phyloP scores from a whole-genome alignment of 1,140 invertebrate genomes.

The Calliphora vicina region DNA sequence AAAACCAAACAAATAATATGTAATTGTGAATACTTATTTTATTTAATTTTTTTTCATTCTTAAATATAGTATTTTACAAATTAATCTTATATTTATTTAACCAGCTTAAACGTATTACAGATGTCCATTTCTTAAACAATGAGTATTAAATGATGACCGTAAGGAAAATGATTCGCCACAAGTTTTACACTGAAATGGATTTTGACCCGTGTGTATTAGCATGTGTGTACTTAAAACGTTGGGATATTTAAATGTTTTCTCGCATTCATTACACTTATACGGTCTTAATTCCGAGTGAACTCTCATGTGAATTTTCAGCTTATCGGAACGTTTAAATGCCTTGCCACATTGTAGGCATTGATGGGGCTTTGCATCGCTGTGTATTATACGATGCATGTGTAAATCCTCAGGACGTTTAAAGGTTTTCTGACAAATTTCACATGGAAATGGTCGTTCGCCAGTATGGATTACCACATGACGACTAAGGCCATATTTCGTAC shows the following conservation, averaged over 20 bases:
- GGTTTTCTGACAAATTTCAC: constrained; percentile 12
- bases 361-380: constrained; percentile 14
- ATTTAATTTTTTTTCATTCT: no score
- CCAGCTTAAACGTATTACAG: neutral
- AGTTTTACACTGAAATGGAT: constrained; percentile 8
- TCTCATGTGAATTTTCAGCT: constrained; percentile 18
- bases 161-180: constrained; percentile 3
- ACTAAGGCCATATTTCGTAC: neutral
- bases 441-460: neutral
- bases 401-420: constrained; percentile 23
- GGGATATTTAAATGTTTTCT: constrained; percentile 28
- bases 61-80: no score
- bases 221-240: constrained; percentile 15
- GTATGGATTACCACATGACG: neutral
- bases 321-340: constrained; percentile 19
- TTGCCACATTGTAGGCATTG: constrained; percentile 21
- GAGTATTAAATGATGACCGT: constrained; percentile 16
- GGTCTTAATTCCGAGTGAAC: constrained; percentile 18
- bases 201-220: constrained; percentile 18
- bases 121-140: constrained; percentile 17
- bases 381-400: constrained; percentile 12
- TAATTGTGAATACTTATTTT: no score
- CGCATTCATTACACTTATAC: constrained; percentile 24
- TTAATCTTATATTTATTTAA: no score
- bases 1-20: no score